Base-by-base conservation (phyloP, 2,797 vertebrate genomes). In the Sus cebifrons region DNA sequence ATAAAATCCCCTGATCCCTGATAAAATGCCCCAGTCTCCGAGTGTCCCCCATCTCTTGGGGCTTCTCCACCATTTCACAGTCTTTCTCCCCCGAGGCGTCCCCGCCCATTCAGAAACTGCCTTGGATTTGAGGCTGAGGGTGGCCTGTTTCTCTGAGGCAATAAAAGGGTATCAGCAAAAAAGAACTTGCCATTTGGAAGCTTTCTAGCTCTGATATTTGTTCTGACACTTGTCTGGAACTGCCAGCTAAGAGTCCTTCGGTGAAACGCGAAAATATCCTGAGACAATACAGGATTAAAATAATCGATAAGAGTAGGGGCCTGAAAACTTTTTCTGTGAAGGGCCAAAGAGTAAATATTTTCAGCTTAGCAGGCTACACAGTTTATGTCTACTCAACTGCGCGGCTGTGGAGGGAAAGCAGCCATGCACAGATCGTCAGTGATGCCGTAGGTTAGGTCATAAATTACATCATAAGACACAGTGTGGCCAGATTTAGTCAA, bases 281-380 rank as follows among this genome's bases (percentile, higher is more conserved):
- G 21, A 88, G 79, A 21, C 9, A 18, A 52, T 58, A 32, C 1
- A 87, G 82, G 64, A 56, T 75, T 74, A 79, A 95, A 95, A 89
- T 68, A 87, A 89, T 40, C 20, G 44, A 4, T 27, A 44, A 82
- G 73, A 91, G 25, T 18, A 36, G 13, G 70, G 23, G 6, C 65
- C 23, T 60, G 74, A 18, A 62, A 60, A 78, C 20, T 90, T 82
- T 68, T 62, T 52, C 32, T 79, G 23, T 32, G 68, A 85, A 79
- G 44, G 32, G 40, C 4, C 44, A 67, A 29, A 56, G 1, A 60
- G 52, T 84, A 90, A 89, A 49, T 58, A 58, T 64, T 74, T 88
- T 62, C 67, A 91, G 36, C 3, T 85, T 82, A 52, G 20, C 16
- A 68, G 29, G 68, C 27, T 74, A 21, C 64, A 40, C 44, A 21